Evolutionary conservation across 2,888 invertebrate genomes (phyloP), one percentile per base, ranked within the genome.

Genomic region (Augiades crinisus): DNA sequence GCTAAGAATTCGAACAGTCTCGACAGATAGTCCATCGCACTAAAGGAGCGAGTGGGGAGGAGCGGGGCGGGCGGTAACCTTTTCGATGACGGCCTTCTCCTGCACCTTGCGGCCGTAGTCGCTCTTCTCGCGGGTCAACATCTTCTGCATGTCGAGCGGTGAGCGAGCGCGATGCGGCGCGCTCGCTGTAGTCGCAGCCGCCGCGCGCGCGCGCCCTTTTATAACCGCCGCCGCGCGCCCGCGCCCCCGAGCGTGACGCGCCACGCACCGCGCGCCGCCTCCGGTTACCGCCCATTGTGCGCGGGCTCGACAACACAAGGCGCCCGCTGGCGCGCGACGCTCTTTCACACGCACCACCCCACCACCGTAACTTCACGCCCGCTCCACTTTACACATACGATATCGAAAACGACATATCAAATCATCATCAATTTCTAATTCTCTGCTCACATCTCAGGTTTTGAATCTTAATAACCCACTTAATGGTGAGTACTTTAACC

Each of bases 21-120:
- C 47, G 47, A 47, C 17, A 33, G n/a, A 36, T 47, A 27, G 40
- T 51, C 51, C 44, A 50, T 50, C 34, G 44, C 44, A 47, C 54
- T 47, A 41, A 22, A 45, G 59, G 31, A 45, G 57, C 50, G 54
- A 55, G 50, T 44, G 49, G 54, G 30, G 34, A 33, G 47, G 43
- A 46, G 52, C 45, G 50, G 55, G 62, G 58, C 55, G 56, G 53
- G 38, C 21, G 44, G 56, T 56, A 61, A 81, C 81, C 82, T 81
- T 81, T 67, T 79, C 79, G 43, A 67, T 67, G 64, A 72, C 72
- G 50, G 72, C 69, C 61, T 77, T 77, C 58, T 80, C 77, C 50
- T 73, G 76, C 66, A 78, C 73, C 69, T 78, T 81, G 52, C 79
- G 67, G 50, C 64, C 69, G 67, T 68, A 73, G 60, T 73, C 74